Evolutionary conservation across 2,797 vertebrate genomes (phyloP).

Genomic region (Premnoplex brunnescens): DNA sequence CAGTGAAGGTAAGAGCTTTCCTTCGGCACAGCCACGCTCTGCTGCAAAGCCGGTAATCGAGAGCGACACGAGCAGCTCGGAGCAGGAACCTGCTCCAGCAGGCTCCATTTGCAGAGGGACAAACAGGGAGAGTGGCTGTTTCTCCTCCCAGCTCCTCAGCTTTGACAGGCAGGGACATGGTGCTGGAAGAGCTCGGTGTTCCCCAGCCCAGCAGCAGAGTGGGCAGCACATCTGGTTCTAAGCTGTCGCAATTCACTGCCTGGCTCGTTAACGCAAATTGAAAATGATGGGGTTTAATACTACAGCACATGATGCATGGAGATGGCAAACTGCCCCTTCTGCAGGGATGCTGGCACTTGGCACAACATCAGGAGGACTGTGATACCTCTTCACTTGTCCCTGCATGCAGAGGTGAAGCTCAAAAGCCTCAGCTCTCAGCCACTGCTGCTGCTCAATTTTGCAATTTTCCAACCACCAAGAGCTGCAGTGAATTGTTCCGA

Average conservation of each 20-base stretch:
- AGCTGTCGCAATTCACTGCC: neutral
- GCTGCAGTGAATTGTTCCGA: neutral
- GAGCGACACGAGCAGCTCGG: neutral
- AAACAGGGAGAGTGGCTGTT: neutral
- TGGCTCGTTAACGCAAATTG: neutral
- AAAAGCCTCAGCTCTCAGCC: neutral
- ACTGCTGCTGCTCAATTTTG: fast-evolving
- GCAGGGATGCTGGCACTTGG: neutral
- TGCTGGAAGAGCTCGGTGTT: neutral
- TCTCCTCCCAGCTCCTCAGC: neutral
- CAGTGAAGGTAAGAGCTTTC: neutral
- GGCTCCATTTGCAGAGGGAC: neutral
- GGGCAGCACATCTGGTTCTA: neutral
- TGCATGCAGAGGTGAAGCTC: neutral
- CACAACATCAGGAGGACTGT: neutral
- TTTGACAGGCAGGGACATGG: neutral
- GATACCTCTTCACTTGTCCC: neutral
- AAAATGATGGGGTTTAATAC: neutral
- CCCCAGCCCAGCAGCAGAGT: neutral
- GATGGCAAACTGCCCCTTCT: neutral
- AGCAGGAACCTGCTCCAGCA: neutral
- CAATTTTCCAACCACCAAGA: neutral
- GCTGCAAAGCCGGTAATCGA: neutral
- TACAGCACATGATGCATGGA: neutral
- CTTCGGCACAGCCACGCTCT: fast-evolving